Evolutionary conservation across 1,140 invertebrate genomes (phyloP).

Genomic region (Micrasema minimum): DNA sequence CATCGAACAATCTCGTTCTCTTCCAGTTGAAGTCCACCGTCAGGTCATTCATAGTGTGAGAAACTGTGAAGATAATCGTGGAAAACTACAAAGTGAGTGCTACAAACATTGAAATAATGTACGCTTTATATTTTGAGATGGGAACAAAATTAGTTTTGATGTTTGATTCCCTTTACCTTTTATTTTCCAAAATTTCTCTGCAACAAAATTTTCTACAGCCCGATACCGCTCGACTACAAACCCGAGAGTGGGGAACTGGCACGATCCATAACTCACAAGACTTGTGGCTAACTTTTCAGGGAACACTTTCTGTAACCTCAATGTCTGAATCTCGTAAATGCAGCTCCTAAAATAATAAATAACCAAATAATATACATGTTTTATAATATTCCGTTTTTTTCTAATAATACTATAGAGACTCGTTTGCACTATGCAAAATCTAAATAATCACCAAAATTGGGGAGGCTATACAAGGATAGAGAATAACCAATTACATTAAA

Average conservation of each 20-base stretch:
- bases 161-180: conserved; percentile 68
- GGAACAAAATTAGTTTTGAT: too few species aligned
- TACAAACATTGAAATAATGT: too few species aligned
- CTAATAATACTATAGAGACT: too few species aligned
- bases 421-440: too few species aligned
- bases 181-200: conserved; percentile 95
- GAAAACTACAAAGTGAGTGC: too few species aligned
- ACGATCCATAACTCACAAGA: conserved; percentile 96
- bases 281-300: conserved; percentile 78
- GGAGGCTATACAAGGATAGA: too few species aligned
- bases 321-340: conserved; percentile 98
- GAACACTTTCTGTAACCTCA: conserved; percentile 88
- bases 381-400: too few species aligned
- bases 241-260: conserved; percentile 97
- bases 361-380: not conserved
- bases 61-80: conserved; percentile 74
- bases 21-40: conserved; percentile 92
- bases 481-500: too few species aligned
- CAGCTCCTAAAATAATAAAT: conserved; percentile 76
- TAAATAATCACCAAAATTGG: too few species aligned
- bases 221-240: conserved; percentile 96
- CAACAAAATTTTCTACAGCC: conserved; percentile 88
- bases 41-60: conserved; percentile 75
- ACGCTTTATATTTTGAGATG: too few species aligned
- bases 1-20: conserved; percentile 88